phyloP scores from a whole-genome alignment of 2,888 invertebrate genomes.

The Neoscelio sp. region DNA sequence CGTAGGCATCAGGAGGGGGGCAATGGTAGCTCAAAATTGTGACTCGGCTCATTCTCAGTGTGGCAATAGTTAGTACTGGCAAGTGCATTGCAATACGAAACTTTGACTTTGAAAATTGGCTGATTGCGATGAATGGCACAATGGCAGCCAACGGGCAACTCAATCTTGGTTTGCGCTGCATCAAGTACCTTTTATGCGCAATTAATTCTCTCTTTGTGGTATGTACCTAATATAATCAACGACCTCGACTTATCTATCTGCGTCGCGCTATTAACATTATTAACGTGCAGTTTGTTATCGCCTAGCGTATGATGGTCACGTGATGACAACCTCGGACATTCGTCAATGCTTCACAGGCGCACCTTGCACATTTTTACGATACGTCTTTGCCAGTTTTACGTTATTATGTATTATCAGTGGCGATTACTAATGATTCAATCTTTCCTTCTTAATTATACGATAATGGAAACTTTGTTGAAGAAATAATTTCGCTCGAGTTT shows the following conservation, averaged over 20 bases:
- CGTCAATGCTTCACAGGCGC: too few relatives aligned
- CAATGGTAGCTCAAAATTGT: constrained; percentile 51
- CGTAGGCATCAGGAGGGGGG: neutral
- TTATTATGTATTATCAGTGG: too few relatives aligned
- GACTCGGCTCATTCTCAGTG: constrained; percentile 20
- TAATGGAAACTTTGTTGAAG: too few relatives aligned
- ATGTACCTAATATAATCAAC: constrained; percentile 76
- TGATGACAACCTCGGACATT: constrained; percentile 8
- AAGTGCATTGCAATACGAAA: constrained; percentile 11
- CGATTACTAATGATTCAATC: too few relatives aligned
- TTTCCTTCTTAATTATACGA: too few relatives aligned
- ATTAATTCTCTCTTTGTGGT: constrained; percentile 88
- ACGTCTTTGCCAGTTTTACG: too few relatives aligned
- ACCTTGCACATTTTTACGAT: neutral
- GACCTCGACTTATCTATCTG: neutral
- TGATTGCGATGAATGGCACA: constrained; percentile 44
- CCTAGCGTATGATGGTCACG: constrained; percentile 12
- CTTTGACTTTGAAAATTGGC: neutral
- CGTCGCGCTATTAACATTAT: neutral
- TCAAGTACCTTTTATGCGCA: constrained; percentile 87
- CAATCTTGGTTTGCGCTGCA: constrained; percentile 86
- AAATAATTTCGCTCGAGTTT: too few relatives aligned
- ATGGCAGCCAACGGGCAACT: constrained; percentile 82
- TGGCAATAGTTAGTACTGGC: constrained; percentile 22
- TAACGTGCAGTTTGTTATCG: constrained; percentile 16